A percentile compares a stretch with the other conserved stretches of the same genome.
phyloP scores from a whole-genome alignment of 2,797 vertebrate genomes.

The Lepidocolaptes lacrymiger region DNA sequence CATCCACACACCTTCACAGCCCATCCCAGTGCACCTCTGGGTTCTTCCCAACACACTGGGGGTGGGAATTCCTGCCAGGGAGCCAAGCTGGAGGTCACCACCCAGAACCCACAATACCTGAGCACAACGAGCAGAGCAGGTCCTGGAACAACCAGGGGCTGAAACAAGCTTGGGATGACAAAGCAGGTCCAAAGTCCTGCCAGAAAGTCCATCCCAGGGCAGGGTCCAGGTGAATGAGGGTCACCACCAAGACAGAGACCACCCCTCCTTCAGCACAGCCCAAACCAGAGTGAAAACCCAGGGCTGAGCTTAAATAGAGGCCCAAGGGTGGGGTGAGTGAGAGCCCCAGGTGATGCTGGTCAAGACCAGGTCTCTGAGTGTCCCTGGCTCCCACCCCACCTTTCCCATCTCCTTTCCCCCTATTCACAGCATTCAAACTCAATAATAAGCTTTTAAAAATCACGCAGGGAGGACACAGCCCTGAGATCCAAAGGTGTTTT shows the following conservation, averaged over 20 bases:
- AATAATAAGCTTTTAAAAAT: background rate
- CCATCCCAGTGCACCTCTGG: too few relatives aligned
- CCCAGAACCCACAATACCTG: background rate
- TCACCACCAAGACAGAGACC: fast-evolving
- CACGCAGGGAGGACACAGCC: background rate
- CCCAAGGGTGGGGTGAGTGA: background rate
- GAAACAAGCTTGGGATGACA: fast-evolving
- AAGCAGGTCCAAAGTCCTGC: fast-evolving
- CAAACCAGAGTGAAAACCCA: fast-evolving
- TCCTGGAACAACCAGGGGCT: fast-evolving
- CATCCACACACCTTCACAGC: background rate
- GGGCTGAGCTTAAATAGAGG: background rate
- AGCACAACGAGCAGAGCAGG: background rate
- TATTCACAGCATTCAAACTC: background rate
- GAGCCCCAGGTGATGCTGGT: background rate
- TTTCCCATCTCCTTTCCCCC: background rate
- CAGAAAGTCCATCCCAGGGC: fast-evolving
- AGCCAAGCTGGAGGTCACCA: background rate
- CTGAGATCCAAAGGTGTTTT: background rate
- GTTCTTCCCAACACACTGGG: fast-evolving
- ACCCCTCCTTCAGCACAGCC: fast-evolving
- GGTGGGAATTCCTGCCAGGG: background rate
- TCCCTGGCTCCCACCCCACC: fast-evolving
- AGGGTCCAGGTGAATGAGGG: fast-evolving
- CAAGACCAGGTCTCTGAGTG: background rate